Percentiles rank a stretch among this genome's conserved stretches.
phyloP scores from a whole-genome alignment of 1,140 invertebrate species.

The Orchesella cincta region DNA sequence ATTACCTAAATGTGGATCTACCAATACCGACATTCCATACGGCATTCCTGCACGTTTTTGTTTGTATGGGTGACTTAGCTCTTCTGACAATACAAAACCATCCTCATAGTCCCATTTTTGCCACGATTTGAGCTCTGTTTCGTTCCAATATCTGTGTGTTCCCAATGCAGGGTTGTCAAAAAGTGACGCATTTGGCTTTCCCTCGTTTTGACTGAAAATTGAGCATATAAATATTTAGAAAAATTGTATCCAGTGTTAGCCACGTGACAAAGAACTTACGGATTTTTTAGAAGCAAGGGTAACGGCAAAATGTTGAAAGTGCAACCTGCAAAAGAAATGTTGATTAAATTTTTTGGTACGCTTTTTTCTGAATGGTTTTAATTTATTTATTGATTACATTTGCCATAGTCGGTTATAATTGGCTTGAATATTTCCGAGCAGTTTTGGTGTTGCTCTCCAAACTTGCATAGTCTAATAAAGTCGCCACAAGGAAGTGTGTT shows the following conservation, averaged over 20 bases:
- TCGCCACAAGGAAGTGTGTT: conserved; percentile 39
- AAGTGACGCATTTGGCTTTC: not conserved
- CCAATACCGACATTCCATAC: conserved; percentile 33
- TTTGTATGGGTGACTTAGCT: not conserved
- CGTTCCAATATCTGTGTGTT: not conserved
- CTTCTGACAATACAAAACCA: conserved; percentile 1
- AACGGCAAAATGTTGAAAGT: conserved; percentile 40
- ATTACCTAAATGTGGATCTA: conserved; percentile 34
- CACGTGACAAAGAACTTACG: not conserved
- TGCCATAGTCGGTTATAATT: conserved; percentile 38
- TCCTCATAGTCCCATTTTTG: conserved; percentile 31
- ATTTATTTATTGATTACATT: conserved; percentile 27
- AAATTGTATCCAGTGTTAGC: not conserved
- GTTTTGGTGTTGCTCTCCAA: conserved; percentile 2
- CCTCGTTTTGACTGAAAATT: not conserved
- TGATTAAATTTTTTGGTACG: not conserved
- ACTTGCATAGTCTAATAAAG: conserved; percentile 32
- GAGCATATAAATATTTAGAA: not conserved
- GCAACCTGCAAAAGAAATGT: conserved; percentile 26
- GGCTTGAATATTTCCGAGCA: conserved; percentile 36
- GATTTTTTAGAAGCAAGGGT: not conserved
- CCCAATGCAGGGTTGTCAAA: not conserved
- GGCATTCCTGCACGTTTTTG: conserved; percentile 34
- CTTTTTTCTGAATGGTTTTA: not conserved
- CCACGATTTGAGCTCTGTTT: conserved; percentile 18